Percentiles rank a stretch among this genome's conserved stretches.
Evolutionary conservation across 2,797 vertebrate genomes (phyloP).

Genomic region (Notoglanidium macrostoma): DNA sequence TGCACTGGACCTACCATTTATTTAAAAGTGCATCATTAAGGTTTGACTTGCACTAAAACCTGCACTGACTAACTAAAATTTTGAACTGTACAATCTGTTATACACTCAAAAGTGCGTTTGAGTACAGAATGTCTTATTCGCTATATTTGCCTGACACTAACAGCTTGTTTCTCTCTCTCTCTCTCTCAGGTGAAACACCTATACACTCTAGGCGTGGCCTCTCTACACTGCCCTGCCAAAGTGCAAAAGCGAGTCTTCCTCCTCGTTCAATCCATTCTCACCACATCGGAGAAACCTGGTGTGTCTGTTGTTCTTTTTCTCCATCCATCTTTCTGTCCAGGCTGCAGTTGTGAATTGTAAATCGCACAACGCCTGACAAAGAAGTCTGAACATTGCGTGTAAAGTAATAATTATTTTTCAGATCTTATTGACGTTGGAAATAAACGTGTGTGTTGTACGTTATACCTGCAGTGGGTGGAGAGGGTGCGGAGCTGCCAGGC

Average conservation of each 20-base stretch:
- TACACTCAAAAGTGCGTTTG: no score
- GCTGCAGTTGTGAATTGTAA: background rate
- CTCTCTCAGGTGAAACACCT: conserved; percentile 84
- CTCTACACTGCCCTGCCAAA: conserved; percentile 85
- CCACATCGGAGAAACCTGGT: conserved; percentile 74
- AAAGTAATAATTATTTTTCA: background rate
- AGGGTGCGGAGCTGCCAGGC: conserved; percentile 61
- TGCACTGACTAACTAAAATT: no score
- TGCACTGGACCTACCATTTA: no score
- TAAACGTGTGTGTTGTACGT: background rate
- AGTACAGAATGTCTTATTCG: no score
- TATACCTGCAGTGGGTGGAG: conserved; percentile 54
- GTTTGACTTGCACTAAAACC: no score
- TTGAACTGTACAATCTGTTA: no score
- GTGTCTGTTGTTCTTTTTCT: conserved; percentile 35
- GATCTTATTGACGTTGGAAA: no score
- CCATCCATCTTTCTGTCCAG: background rate
- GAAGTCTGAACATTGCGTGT: background rate
- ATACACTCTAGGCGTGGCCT: conserved; percentile 86
- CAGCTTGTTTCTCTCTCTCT: background rate
- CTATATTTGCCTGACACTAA: no score
- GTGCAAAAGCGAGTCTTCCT: conserved; percentile 83
- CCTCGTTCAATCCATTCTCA: conserved; percentile 88
- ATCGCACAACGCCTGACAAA: background rate
- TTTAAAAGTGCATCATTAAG: background rate